Conservation (phyloP, 2,888 invertebrate genomes). For the Lacanobia wlatinum region DNA sequence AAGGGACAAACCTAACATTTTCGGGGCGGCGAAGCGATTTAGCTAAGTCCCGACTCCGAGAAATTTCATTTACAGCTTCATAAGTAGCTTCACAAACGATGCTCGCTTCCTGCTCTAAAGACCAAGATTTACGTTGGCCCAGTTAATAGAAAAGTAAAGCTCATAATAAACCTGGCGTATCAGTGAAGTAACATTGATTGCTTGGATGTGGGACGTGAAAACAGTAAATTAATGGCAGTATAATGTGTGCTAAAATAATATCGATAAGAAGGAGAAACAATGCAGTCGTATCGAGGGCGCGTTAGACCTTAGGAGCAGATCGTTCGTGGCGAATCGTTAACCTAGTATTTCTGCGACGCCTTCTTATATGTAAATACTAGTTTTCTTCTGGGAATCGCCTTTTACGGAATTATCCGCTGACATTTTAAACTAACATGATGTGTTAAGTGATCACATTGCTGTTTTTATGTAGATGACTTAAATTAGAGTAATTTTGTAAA, state of each 20-base stretch:
- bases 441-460: constrained; percentile 34
- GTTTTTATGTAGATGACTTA: neutral
- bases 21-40: constrained; percentile 26
- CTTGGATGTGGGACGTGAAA: constrained; percentile 80
- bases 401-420: constrained; percentile 31
- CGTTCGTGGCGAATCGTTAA: constrained; percentile 80
- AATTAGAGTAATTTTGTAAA: neutral
- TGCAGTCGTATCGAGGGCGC: constrained; percentile 78
- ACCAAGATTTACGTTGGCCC: constrained; percentile 25
- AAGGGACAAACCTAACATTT: constrained; percentile 42
- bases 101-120: constrained; percentile 15
- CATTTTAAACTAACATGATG: constrained; percentile 40
- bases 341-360: constrained; percentile 74
- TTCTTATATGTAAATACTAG: constrained; percentile 53
- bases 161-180: constrained; percentile 49
- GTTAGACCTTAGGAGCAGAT: constrained; percentile 74
- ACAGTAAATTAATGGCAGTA: constrained; percentile 77
- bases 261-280: constrained; percentile 83
- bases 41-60: constrained; percentile 35
- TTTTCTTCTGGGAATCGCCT: constrained; percentile 47
- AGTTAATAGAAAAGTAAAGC: constrained; percentile 48
- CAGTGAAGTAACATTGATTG: constrained; percentile 71
- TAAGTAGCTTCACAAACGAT: constrained; percentile 32
- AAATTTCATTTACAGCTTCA: constrained; percentile 51
- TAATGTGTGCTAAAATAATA: constrained; percentile 76